phyloP scores from a whole-genome alignment of 2,888 invertebrate genomes.

The Biston betularia region DNA sequence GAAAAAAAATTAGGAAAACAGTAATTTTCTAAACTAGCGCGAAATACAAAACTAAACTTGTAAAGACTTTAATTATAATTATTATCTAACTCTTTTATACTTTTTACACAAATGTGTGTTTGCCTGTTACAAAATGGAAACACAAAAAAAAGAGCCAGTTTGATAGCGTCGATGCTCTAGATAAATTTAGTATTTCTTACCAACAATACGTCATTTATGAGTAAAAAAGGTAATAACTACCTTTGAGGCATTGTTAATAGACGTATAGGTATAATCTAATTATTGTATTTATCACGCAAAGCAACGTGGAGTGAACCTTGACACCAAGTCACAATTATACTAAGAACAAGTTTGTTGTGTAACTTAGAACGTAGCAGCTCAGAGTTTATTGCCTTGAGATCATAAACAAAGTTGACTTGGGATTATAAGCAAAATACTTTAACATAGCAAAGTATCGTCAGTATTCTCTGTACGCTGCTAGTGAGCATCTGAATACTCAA shows the following conservation, averaged over 20 bases:
- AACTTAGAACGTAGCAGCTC: constrained; percentile 1
- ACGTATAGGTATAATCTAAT: constrained; percentile 7
- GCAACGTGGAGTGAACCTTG: constrained; percentile 36
- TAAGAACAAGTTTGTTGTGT: constrained; percentile 20
- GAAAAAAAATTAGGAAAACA: neutral
- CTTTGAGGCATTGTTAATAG: constrained; percentile 30
- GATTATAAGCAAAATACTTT: neutral
- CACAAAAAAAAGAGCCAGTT: no score
- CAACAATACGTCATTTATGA: no score
- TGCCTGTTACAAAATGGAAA: no score
- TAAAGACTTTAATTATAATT: no score
- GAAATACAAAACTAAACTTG: neutral
- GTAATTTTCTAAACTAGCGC: neutral
- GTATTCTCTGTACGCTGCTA: no score
- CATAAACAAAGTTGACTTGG: neutral
- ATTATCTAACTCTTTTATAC: no score
- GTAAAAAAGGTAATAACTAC: constrained; percentile 19
- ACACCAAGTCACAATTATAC: constrained; percentile 19
- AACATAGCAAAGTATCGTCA: neutral
- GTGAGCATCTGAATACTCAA: no score
- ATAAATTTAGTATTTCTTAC: no score
- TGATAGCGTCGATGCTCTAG: no score
- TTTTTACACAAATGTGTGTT: no score
- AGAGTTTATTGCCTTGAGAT: constrained; percentile 12
- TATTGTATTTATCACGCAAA: constrained; percentile 25